Base-by-base conservation (phyloP, 2,888 invertebrate genomes). In the Coleophora deauratella region DNA sequence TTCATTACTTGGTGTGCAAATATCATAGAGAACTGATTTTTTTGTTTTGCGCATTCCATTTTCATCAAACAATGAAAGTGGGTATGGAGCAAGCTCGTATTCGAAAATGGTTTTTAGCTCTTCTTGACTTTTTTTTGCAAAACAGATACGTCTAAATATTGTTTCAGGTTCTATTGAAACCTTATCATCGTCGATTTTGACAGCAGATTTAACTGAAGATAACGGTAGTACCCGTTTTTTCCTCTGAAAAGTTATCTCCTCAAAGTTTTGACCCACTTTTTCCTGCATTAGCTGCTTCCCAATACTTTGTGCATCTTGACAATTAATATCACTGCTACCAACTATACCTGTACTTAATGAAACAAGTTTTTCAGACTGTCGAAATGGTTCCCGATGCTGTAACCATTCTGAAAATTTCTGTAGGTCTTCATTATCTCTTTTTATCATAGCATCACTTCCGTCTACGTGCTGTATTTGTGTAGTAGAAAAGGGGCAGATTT, bases 1-100 rank as follows among this genome's bases (percentile, higher is more conserved):
- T n/a, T n/a, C n/a, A n/a, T n/a, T n/a, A n/a, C n/a, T n/a, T 6
- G 3, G 3, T 2, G 31, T 3, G n/a, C 3, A 9, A n/a, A 28
- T 28, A 27, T 38, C 32, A 32, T 43, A 40, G 1, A 43, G 28
- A 7, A 27, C 30, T 14, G 43, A n/a, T n/a, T n/a, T n/a, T n/a
- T n/a, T n/a, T n/a, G n/a, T n/a, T n/a, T n/a, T n/a, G n/a, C n/a
- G n/a, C n/a, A n/a, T n/a, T n/a, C n/a, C n/a, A n/a, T n/a, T n/a
- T n/a, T n/a, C n/a, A n/a, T n/a, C n/a, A n/a, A 44, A 44, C 9
- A 44, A 12, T 3, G 44, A 36, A n/a, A 41, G 30, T 2, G 44
- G 41, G 21, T 21, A 44, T 12, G 44, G 44, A 2, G 33, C 10
- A 1, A 44, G 30, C 15, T 44, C 41, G 15, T 38, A 38, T 11